Percentiles rank a stretch among this genome's conserved stretches.
These are phyloP conservation scores for Phalacrocorax pelagicus DNA, from an alignment of 2,113 vertebrate species.

Conservation along the genomic window DNA sequence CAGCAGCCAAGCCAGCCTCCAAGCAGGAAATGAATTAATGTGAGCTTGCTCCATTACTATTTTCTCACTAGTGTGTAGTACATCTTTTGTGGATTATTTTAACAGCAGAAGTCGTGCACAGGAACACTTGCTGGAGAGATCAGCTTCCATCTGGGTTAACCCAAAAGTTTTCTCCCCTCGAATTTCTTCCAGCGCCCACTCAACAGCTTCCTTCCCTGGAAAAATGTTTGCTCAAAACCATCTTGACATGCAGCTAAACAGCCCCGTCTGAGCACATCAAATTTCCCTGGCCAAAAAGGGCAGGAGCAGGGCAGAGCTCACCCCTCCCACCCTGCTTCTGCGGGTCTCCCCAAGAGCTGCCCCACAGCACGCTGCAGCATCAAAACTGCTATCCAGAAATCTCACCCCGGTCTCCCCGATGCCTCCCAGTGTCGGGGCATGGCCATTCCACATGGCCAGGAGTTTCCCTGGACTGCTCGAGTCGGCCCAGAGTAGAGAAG, in stretches of 20 bases:
- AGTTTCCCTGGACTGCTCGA: background rate
- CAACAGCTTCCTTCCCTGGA: too few relatives aligned
- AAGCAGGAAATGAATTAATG: background rate
- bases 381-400: background rate
- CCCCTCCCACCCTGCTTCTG: fast-evolving
- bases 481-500: background rate
- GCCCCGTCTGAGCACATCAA: too few relatives aligned
- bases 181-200: background rate
- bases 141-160: conserved; percentile 39
- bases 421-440: background rate
- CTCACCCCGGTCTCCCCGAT: background rate
- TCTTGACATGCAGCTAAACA: too few relatives aligned
- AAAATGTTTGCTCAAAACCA: too few relatives aligned
- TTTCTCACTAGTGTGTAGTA: background rate
- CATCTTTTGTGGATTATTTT: conserved; percentile 19
- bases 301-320: background rate
- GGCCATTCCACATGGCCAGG: background rate
- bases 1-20: background rate
- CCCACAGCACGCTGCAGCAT: fast-evolving
- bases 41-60: background rate
- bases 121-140: background rate
- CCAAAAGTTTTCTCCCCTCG: background rate
- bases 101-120: background rate
- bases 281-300: background rate
- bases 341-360: background rate